phyloP scores from a whole-genome alignment of 2,797 vertebrate species.

The Aselliscus stoliczkanus region DNA sequence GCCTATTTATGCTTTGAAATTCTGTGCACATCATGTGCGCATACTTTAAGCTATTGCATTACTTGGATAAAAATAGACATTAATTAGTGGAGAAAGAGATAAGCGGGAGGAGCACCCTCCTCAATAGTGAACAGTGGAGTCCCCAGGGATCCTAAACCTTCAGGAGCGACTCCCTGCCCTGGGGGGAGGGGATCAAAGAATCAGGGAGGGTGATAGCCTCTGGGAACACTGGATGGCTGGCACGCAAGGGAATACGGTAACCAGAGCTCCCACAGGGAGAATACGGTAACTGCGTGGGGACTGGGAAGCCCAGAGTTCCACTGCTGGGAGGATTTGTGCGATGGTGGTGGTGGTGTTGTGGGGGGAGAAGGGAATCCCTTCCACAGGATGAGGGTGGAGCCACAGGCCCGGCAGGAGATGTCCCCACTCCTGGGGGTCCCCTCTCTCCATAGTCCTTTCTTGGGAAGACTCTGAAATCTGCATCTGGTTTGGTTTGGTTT shows the following conservation, averaged over 20 bases:
- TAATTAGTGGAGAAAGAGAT: neutral
- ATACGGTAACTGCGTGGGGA: neutral
- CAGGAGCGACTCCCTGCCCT: accelerated
- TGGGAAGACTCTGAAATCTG: neutral
- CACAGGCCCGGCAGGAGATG: neutral
- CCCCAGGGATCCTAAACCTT: neutral
- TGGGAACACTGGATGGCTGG: accelerated
- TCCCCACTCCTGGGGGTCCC: no score
- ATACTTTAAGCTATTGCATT: neutral
- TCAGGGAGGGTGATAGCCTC: neutral
- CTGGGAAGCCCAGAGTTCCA: neutral
- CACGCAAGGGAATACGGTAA: neutral
- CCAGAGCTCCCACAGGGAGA: neutral
- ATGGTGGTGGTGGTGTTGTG: accelerated
- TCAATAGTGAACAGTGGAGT: neutral
- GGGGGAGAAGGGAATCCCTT: neutral
- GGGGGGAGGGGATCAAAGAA: neutral
- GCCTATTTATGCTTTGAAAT: neutral
- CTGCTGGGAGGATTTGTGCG: neutral
- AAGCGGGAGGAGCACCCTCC: neutral
- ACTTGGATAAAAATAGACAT: neutral
- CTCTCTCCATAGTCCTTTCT: neutral
- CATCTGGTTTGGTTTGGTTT: neutral
- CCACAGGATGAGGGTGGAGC: no score
- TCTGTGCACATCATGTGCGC: neutral